These are phyloP conservation scores for Salticus scenicus DNA, from an alignment of 2,888 invertebrate genomes.

Conservation along the genomic window DNA sequence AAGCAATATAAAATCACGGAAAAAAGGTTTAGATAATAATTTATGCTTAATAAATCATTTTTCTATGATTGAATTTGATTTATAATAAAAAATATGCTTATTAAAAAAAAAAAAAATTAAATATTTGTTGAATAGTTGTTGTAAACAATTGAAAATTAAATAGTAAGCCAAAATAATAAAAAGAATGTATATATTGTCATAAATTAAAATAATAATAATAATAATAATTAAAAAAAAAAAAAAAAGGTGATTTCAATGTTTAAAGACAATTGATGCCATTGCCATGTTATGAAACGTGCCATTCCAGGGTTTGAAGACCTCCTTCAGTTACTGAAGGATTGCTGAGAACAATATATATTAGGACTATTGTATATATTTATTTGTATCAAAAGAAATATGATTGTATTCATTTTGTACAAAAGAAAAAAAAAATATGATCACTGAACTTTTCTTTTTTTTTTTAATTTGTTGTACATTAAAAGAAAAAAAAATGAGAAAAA, in stretches of 20 bases:
- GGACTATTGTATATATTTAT: conserved; percentile 52
- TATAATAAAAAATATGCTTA: no score
- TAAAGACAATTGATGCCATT: conserved; percentile 27
- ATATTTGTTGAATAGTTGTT: no score
- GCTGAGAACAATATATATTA: conserved; percentile 44
- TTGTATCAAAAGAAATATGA: conserved; percentile 52
- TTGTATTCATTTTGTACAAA: conserved; percentile 69
- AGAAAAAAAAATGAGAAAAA: conserved; percentile 28
- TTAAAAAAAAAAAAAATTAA: no score
- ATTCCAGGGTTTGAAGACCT: conserved; percentile 62
- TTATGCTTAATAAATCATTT: no score
- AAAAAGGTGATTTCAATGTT: neutral
- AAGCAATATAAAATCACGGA: no score
- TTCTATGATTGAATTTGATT: no score
- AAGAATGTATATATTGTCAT: no score
- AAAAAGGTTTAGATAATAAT: no score
- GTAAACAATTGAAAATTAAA: no score
- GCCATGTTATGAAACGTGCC: conserved; percentile 64
- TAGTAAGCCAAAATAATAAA: no score
- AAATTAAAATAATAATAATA: no score
- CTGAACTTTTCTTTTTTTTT: no score
- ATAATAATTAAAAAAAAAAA: conserved; percentile 1
- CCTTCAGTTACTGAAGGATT: neutral
- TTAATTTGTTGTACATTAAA: conserved; percentile 55
- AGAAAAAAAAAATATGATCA: conserved; percentile 22